Conservation (phyloP, 2,888 invertebrate species). For the Marasmarcha lunaedactyla region DNA sequence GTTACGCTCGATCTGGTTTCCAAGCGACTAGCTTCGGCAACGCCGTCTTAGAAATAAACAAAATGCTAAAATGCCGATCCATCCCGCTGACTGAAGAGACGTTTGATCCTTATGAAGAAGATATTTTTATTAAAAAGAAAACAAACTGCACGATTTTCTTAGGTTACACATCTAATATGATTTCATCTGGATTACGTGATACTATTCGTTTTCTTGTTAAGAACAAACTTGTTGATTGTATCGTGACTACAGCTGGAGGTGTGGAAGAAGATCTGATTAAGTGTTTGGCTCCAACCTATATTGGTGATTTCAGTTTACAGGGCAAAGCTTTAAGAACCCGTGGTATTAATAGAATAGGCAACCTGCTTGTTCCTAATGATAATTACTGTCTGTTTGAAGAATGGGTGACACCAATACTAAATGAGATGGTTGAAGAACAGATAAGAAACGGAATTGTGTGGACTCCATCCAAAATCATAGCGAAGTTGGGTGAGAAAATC, state of each 20-base stretch:
- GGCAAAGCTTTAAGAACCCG: slow-evolving; percentile 84
- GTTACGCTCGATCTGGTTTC: slow-evolving; percentile 89
- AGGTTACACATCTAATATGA: slow-evolving; percentile 97
- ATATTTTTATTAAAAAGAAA: slow-evolving; percentile 82
- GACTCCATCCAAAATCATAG: slow-evolving; percentile 79
- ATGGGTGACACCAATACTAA: slow-evolving; percentile 94
- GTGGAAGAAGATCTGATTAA: slow-evolving; percentile 99
- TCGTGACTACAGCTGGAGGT: slow-evolving; percentile 98
- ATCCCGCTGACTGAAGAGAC: slow-evolving; percentile 76
- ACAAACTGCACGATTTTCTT: slow-evolving; percentile 94
- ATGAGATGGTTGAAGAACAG: slow-evolving; percentile 92
- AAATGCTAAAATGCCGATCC: slow-evolving; percentile 86
- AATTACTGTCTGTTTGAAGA: slow-evolving; percentile 98
- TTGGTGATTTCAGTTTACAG: slow-evolving; percentile 90
- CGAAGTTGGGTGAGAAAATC: slow-evolving; percentile 89
- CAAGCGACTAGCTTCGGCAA: slow-evolving; percentile 96
- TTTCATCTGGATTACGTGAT: slow-evolving; percentile 94
- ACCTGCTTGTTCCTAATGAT: slow-evolving; percentile 96
- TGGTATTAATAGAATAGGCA: slow-evolving; percentile 89
- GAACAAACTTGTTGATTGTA: slow-evolving; percentile 87
- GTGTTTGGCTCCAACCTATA: slow-evolving; percentile 93
- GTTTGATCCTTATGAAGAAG: slow-evolving; percentile 77
- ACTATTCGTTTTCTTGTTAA: slow-evolving; percentile 80
- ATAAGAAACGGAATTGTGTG: slow-evolving; percentile 78
- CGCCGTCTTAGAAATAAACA: slow-evolving; percentile 91